These are phyloP conservation scores for Dendrolimus kikuchii DNA, from an alignment of 1,140 invertebrate species.

Conservation along the genomic window DNA sequence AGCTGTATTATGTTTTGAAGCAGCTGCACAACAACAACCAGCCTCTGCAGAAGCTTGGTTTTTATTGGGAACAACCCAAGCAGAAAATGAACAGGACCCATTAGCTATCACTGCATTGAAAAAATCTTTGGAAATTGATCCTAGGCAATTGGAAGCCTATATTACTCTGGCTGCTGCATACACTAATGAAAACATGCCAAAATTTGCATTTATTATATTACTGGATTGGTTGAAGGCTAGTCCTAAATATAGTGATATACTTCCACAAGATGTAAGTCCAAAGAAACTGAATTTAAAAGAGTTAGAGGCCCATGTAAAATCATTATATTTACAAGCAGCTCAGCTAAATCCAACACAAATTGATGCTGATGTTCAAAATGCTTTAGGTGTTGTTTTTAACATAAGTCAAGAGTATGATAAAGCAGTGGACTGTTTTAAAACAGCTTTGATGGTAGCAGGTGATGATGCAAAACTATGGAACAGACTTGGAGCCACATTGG, in stretches of 20 bases:
- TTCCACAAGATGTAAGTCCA: slow-evolving; percentile 68
- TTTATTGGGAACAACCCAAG: slow-evolving; percentile 89
- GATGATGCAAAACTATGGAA: slow-evolving; percentile 97
- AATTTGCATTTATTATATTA: slow-evolving; percentile 81
- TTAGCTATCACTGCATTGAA: slow-evolving; percentile 91
- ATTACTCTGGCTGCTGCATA: slow-evolving; percentile 95
- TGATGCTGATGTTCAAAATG: slow-evolving; percentile 96
- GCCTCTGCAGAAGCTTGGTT: slow-evolving; percentile 88
- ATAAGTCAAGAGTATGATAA: slow-evolving; percentile 95
- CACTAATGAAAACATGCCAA: slow-evolving; percentile 93
- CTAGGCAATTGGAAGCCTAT: slow-evolving; percentile 86
- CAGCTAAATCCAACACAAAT: slow-evolving; percentile 82
- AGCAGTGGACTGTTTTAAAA: slow-evolving; percentile 95
- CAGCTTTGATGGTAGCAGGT: slow-evolving; percentile 87
- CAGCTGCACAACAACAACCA: slow-evolving; percentile 90
- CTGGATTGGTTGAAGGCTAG: slow-evolving; percentile 89
- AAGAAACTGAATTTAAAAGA: slow-evolving; percentile 49
- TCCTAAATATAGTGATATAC: slow-evolving; percentile 86
- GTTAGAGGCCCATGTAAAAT: slow-evolving; percentile 76
- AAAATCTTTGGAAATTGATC: slow-evolving; percentile 87
- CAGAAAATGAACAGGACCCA: slow-evolving; percentile 89
- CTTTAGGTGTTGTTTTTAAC: slow-evolving; percentile 96
- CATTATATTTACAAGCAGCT: slow-evolving; percentile 90
- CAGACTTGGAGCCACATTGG: slow-evolving; percentile 95
- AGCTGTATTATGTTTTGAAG: slow-evolving; percentile 97